phyloP scores from a whole-genome alignment of 23 tunicate genomes.

The Styela plicata region DNA sequence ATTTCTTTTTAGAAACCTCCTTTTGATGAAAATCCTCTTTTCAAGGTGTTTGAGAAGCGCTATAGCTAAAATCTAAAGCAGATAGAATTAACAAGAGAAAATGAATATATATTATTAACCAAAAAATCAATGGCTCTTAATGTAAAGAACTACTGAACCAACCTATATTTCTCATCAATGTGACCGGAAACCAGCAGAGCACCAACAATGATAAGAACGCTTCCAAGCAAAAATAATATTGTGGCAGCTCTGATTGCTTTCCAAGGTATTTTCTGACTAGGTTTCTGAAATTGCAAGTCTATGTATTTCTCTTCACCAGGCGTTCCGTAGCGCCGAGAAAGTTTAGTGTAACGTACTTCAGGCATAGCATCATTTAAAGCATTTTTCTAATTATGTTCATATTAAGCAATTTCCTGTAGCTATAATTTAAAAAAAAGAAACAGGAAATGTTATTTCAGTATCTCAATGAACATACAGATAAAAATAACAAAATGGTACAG shows the following conservation, averaged over 20 bases:
- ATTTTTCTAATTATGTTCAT: no score
- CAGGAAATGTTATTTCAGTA: no score
- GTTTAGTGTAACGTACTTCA: conserved; percentile 53
- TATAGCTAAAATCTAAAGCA: neutral
- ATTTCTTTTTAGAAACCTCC: no score
- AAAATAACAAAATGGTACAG: no score
- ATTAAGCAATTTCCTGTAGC: no score
- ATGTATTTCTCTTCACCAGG: conserved; percentile 73
- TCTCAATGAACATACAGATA: no score
- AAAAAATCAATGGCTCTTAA: neutral
- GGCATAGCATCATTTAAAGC: conserved; percentile 22
- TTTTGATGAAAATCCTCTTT: no score
- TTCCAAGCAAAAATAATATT: conserved; percentile 48
- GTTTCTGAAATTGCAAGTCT: conserved; percentile 66
- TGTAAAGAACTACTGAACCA: no score
- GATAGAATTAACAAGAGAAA: conserved; percentile 21
- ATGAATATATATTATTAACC: neutral
- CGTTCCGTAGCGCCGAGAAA: conserved; percentile 35
- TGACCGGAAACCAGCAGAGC: conserved; percentile 71
- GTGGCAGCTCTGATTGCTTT: conserved; percentile 62
- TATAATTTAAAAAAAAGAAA: no score
- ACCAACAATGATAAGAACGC: conserved; percentile 57
- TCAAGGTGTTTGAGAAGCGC: no score
- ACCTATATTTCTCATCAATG: conserved; percentile 71
- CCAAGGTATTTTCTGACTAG: conserved; percentile 66